A percentile compares a stretch with the other conserved stretches of the same genome.
phyloP scores from a whole-genome alignment of 2,888 invertebrate genomes.

The Xanthorhoe designata region DNA sequence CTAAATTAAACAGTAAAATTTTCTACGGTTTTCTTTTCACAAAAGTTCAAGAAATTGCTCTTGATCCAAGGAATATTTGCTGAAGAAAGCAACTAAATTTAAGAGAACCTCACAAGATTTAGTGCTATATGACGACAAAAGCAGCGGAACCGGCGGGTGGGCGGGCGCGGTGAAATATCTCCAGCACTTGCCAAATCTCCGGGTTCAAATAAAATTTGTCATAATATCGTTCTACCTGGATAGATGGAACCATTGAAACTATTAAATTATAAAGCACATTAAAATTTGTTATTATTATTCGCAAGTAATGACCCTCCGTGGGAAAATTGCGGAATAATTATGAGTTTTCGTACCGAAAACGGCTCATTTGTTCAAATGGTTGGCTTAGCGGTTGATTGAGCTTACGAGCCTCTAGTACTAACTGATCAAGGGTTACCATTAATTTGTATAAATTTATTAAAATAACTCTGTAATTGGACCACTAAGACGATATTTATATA shows the following conservation, averaged over 20 bases:
- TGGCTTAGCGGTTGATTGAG: constrained; percentile 4
- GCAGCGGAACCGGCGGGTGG: constrained; percentile 63
- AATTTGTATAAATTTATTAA: background rate
- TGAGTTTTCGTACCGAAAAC: background rate
- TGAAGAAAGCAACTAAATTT: constrained; percentile 69
- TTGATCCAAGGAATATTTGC: constrained; percentile 35
- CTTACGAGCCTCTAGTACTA: background rate
- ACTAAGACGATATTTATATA: background rate
- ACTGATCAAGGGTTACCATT: background rate
- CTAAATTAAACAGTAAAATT: background rate
- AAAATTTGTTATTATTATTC: constrained; percentile 8
- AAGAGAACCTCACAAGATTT: constrained; percentile 70
- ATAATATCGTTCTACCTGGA: constrained; percentile 47
- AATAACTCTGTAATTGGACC: background rate
- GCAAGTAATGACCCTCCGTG: background rate
- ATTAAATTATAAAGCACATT: background rate
- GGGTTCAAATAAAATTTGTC: constrained; percentile 58
- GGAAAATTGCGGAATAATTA: constrained; percentile 9
- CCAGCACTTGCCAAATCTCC: constrained; percentile 66
- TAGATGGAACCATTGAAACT: constrained; percentile 17
- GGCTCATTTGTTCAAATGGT: constrained; percentile 3
- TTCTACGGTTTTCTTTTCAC: constrained; percentile 2
- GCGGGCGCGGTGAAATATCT: constrained; percentile 66
- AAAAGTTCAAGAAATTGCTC: constrained; percentile 29
- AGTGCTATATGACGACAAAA: constrained; percentile 72